Evolutionary conservation across 1,140 invertebrate species (phyloP).

Genomic region (Pogonomyrmex barbatus): DNA sequence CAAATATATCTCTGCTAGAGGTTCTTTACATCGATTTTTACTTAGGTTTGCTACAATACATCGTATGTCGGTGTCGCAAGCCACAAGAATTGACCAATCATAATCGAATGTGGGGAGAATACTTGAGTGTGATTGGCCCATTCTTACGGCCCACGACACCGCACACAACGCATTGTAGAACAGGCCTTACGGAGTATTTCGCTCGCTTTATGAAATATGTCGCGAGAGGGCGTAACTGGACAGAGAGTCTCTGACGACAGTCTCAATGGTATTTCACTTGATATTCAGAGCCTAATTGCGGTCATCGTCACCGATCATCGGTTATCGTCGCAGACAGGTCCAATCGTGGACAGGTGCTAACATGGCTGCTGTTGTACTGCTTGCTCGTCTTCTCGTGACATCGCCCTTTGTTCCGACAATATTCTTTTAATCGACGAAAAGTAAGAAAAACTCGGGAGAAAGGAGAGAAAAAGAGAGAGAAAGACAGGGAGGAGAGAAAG

Average conservation of each 20-base stretch:
- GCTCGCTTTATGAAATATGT: not conserved
- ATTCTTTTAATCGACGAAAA: constrained; percentile 58
- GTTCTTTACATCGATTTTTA: too few relatives aligned
- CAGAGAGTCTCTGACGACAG: not conserved
- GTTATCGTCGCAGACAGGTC: constrained; percentile 17
- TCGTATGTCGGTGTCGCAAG: too few relatives aligned
- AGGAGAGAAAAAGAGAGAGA: constrained; percentile 18
- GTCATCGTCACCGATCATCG: constrained; percentile 33
- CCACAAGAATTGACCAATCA: too few relatives aligned
- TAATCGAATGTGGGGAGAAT: too few relatives aligned
- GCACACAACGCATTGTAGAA: too few relatives aligned
- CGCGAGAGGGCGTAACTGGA: not conserved
- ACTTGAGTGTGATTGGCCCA: too few relatives aligned
- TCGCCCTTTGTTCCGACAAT: constrained; percentile 72
- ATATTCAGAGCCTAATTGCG: not conserved
- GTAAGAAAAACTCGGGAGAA: constrained; percentile 39
- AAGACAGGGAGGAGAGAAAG: not conserved
- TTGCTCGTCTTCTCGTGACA: constrained; percentile 72
- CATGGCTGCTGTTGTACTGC: constrained; percentile 73
- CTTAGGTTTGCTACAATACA: too few relatives aligned
- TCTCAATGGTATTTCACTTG: not conserved
- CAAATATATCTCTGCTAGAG: too few relatives aligned
- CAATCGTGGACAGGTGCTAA: constrained; percentile 72
- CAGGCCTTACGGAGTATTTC: too few relatives aligned
- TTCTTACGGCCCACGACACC: too few relatives aligned